Conservation (phyloP, 1,140 invertebrate genomes). For the Chironomus striatipennis region DNA sequence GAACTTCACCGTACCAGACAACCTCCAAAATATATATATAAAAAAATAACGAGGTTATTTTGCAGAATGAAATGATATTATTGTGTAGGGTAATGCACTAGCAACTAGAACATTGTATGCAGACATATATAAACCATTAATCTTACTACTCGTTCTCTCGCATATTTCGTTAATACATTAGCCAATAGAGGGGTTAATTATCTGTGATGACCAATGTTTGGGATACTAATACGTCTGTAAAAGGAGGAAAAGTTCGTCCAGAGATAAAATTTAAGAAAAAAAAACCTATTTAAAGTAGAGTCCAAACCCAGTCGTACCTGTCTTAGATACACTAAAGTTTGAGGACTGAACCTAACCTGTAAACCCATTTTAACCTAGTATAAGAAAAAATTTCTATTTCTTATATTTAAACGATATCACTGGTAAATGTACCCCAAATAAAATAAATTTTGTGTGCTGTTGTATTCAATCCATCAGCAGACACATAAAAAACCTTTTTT, state of each 20-base stretch:
- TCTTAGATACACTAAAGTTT: no score
- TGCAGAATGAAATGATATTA: background rate
- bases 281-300: no score
- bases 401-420: no score
- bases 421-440: background rate
- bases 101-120: slow-evolving; percentile 12
- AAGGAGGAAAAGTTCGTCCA: no score
- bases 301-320: no score
- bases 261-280: no score
- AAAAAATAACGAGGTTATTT: background rate
- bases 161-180: background rate
- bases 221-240: no score
- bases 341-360: no score
- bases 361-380: no score
- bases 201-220: no score
- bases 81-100: background rate
- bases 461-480: slow-evolving; percentile 10
- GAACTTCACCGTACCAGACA: background rate
- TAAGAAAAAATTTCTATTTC: no score
- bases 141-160: background rate
- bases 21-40: background rate
- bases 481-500: background rate
- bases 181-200: background rate
- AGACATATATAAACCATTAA: slow-evolving; percentile 1
- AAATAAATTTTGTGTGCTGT: background rate